Evolutionary conservation across 1,140 invertebrate genomes (phyloP).

Genomic region (Pachypsylla venusta): DNA sequence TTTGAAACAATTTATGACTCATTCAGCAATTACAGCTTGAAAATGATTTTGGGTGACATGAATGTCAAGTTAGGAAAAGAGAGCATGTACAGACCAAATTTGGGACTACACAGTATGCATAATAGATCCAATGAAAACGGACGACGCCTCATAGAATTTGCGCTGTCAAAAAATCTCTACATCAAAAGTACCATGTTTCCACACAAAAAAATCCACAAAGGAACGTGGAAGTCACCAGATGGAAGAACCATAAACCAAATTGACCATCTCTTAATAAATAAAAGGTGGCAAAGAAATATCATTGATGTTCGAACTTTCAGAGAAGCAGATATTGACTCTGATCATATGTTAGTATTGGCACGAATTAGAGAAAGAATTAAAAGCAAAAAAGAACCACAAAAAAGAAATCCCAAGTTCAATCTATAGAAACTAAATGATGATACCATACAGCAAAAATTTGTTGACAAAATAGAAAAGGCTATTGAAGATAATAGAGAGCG

Average conservation of each 20-base stretch:
- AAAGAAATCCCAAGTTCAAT: no score
- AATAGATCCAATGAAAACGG: slow-evolving; percentile 21
- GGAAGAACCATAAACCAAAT: slow-evolving; percentile 19
- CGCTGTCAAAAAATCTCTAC: slow-evolving; percentile 4
- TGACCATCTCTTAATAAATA: slow-evolving; percentile 18
- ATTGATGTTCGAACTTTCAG: slow-evolving; percentile 15
- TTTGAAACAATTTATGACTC: slow-evolving; percentile 10
- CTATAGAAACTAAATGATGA: no score
- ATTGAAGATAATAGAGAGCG: no score
- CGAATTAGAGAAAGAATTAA: slow-evolving; percentile 8
- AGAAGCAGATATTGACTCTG: slow-evolving; percentile 13
- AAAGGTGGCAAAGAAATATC: slow-evolving; percentile 7
- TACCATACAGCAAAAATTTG: no score
- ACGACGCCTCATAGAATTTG: slow-evolving; percentile 16
- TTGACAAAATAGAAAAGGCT: no score
- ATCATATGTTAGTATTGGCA: slow-evolving; percentile 3
- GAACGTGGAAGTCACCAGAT: slow-evolving; percentile 20
- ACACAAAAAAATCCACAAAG: slow-evolving; percentile 22
- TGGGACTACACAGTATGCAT: slow-evolving; percentile 16
- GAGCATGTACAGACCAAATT: slow-evolving; percentile 3
- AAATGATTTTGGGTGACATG: slow-evolving; percentile 15
- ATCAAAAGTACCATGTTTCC: slow-evolving; percentile 18
- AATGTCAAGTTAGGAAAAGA: slow-evolving; percentile 17
- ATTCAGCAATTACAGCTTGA: slow-evolving; percentile 9
- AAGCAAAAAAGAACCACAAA: no score